Evolutionary conservation across 2,113 vertebrate genomes (phyloP).

Genomic region (Oryzias javanicus): DNA sequence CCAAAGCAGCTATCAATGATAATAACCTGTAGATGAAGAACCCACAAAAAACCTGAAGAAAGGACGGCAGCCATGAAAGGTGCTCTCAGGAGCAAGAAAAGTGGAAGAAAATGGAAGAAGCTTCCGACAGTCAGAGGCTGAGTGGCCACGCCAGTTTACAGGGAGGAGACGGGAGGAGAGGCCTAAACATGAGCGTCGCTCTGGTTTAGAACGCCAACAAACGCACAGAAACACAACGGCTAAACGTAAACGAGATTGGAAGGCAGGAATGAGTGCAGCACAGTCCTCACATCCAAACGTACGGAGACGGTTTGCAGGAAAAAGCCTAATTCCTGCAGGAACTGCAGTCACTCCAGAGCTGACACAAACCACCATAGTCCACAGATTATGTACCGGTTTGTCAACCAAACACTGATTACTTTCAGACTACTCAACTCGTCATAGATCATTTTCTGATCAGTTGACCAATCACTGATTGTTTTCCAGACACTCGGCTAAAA

Average conservation of each 20-base stretch:
- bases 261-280: constrained; percentile 40
- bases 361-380: too few relatives aligned
- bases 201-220: constrained; percentile 49
- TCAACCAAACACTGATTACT: too few relatives aligned
- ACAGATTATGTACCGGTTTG: too few relatives aligned
- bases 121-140: constrained; percentile 17
- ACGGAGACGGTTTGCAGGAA: constrained; percentile 9
- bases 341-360: constrained; percentile 25
- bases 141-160: constrained; percentile 22
- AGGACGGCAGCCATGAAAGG: background rate
- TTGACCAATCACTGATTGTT: too few relatives aligned
- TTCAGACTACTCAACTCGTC: too few relatives aligned
- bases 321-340: constrained; percentile 13
- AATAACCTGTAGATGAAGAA: background rate
- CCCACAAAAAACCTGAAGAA: background rate
- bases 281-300: constrained; percentile 25
- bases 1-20: constrained; percentile 2
- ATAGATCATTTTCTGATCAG: too few relatives aligned
- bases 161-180: constrained; percentile 32
- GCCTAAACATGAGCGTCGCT: constrained; percentile 56
- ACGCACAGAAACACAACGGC: background rate
- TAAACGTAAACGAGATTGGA: background rate
- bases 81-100: background rate
- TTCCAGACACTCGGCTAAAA: too few relatives aligned
- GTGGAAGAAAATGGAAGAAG: constrained; percentile 1